Evolutionary conservation across 1,140 invertebrate genomes (phyloP), one percentile per base, ranked within the genome.

Genomic region (Danaus plexippus): DNA sequence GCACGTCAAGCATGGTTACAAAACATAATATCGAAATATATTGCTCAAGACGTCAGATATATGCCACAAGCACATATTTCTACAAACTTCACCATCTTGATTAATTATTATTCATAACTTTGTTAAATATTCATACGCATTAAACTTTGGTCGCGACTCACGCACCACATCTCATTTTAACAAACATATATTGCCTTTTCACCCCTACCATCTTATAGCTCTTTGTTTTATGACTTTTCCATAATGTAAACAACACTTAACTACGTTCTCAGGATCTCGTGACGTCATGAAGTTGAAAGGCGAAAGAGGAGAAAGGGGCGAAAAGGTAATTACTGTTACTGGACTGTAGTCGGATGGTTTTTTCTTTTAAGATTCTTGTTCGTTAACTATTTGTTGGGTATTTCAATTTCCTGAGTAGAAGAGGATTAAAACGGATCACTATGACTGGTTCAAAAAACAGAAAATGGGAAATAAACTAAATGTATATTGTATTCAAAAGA

Each of bases 281-380:
- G 77, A 77, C 32, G 52, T 68, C 48, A 49, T 60, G 18, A 70
- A 66, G 59, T 56, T 73, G 47, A 83, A 79, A 63, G 77, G 75
- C 47, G 78, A 79, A 44, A 67, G 65, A 48, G 80, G 80, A 49
- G 80, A 84, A 40, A 66, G 68, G 54, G 80, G 80, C 40, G 82
- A 83, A 63, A 85, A 85, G 80, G 82, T 85, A 83, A 81, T 75
- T 73, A 72, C 59, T 54, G 52, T 18, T 43, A 55, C 54, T 15
- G 32, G 42, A 57, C n/a, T 53, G 47, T 61, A 52, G 11, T 40
- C 11, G 9, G 43, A 12, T n/a, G 22, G 9, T 42, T 49, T 43
- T 52, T 60, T 55, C 22, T 40, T 43, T 46, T 43, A 22, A 46
- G 32, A 47, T 49, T 58, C 51, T 32, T 58, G 51, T 47, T 56